Evolutionary conservation across 2,113 vertebrate genomes (phyloP).

Genomic region (Leucopsar rothschildi): DNA sequence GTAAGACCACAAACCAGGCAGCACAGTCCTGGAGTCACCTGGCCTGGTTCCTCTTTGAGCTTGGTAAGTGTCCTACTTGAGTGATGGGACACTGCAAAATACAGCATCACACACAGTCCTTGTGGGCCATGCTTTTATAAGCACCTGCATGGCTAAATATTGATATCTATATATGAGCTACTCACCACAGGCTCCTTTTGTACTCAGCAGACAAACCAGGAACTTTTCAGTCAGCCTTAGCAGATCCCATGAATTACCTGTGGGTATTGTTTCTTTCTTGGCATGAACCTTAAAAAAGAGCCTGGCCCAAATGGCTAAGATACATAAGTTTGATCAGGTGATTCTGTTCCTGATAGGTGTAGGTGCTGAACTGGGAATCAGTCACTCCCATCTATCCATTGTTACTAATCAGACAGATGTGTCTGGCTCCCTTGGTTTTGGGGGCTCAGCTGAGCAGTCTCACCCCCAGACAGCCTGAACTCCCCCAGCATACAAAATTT

Average conservation of each 20-base stretch:
- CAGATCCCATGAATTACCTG: neutral
- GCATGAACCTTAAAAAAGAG: neutral
- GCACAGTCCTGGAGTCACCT: neutral
- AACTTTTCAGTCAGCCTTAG: neutral
- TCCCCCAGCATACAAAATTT: neutral
- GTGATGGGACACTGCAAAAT: neutral
- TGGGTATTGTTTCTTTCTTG: neutral
- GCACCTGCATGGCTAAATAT: neutral
- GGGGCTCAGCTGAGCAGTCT: neutral
- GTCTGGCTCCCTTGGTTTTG: neutral
- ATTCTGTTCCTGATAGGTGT: neutral
- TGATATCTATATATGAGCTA: neutral
- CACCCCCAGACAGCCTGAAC: neutral
- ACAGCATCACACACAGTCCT: neutral
- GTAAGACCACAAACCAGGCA: neutral
- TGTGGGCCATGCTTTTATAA: neutral
- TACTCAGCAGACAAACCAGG: neutral
- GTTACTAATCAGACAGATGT: neutral
- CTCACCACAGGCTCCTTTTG: neutral
- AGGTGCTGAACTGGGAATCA: neutral
- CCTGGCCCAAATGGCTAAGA: neutral
- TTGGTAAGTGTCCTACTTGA: neutral
- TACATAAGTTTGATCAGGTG: neutral
- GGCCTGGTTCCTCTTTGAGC: neutral
- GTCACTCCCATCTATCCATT: neutral